Evolutionary conservation across 1,140 invertebrate genomes (phyloP), one percentile per base, ranked within the genome.

Genomic region (Psilanteris sp.): DNA sequence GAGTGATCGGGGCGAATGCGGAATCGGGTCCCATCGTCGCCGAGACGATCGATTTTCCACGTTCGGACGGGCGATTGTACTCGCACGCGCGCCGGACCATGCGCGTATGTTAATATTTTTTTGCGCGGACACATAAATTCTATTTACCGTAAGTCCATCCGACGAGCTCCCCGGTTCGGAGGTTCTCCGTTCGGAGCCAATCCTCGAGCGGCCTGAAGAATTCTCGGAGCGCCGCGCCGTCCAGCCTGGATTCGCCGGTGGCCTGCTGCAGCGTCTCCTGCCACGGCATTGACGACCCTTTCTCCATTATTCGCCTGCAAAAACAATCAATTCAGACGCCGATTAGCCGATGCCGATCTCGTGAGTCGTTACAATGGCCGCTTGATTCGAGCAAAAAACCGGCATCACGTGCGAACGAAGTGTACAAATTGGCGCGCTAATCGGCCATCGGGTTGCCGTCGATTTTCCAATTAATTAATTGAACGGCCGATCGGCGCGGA

Each of bases 131-230:
- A n/a, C n/a, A n/a, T n/a, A 36, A 11, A 20, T 54, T 39, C 48
- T 32, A 68, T 78, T 87, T 79, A 90, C 90, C 94, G 79, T 96
- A 95, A 59, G 92, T 92, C 95, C 95, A 96, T 11, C 94, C 94
- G 3, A 94, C 90, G 62, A 92, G 92, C 81, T 96, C 94, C 11
- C 92, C 91, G 6, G 93, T 95, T 43, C 94, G 89, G 0, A 95
- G 85, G 81, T 95, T 95, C 81, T 97, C 94, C 71, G 92, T 92
- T 26, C 93, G 90, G 39, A 98, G 89, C 96, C 96, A 98, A 13
- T 96, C 93, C 79, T 95, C 93, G 3, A 99, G 89, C 0, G 97
- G 97, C 9, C 92, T 89, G 90, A 98, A 99, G 86, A 97, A 99
- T 80, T 98, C 94, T 32, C 96, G 86, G n/a, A 99, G 84, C 0